Base-by-base conservation (phyloP, 1,140 invertebrate genomes). In the Procambarus virginalis region DNA sequence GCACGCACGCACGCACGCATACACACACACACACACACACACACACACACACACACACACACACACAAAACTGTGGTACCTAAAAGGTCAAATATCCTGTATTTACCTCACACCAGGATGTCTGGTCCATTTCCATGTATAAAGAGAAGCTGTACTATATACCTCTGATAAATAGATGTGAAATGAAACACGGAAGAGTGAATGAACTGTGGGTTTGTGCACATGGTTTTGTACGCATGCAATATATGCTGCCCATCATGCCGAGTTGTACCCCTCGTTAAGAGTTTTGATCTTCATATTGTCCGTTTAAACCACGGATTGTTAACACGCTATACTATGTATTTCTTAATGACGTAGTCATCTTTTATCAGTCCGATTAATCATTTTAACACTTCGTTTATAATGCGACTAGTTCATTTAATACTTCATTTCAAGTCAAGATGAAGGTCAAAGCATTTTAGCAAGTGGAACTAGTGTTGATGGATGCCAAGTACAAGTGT, bases 401-500 rank as follows among this genome's bases (percentile, higher is more conserved):
- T 34, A 34, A 34, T 34, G 34, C 1, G 34, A 34, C 34, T 34
- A 34, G 34, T 34, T 34, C 34, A 34, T 34, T 68, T 68, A 17
- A 20, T 5, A 68, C 64, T 20, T 68, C 20, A 68, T 68, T 73
- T 73, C 2, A 73, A 20, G 22, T 6, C 68, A 73, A 34, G 10
- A 10, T 73, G 20, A 20, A 73, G 68, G 20, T 22, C 68, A 22
- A 34, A 34, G 34, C n/a, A 34, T 22, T 10, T 73, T 14, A 45
- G 5, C 22, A 34, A 6, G n/a, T 10, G 5, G 6, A 34, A 34
- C 68, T 2, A 20, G 68, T 73, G 68, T 34, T 73, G 68, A 22
- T 34, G n/a, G 8, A 73, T 20, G n/a, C 22, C 22, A 73, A 73
- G 68, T 73, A 73, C 68, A 73, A 73, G 68, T 73, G 68, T 73